Conservation (phyloP, 2,888 invertebrate genomes). For the Thumatha senex region DNA sequence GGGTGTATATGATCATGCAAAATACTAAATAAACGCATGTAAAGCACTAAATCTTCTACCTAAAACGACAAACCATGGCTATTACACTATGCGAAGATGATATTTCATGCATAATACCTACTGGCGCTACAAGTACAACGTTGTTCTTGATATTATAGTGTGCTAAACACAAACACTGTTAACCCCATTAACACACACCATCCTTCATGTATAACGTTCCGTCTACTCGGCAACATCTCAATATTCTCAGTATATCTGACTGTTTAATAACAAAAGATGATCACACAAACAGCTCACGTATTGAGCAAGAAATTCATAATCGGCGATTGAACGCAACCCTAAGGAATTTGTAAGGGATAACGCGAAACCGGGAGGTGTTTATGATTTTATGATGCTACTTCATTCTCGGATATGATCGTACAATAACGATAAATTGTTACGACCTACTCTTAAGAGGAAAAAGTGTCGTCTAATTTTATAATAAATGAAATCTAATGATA, state of each 20-base stretch:
- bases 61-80: background rate
- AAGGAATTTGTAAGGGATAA: conserved; percentile 63
- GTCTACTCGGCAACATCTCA: background rate
- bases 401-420: conserved; percentile 66
- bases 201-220: background rate
- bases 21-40: too few species aligned
- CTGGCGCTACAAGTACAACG: background rate
- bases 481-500: conserved; percentile 54
- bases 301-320: conserved; percentile 63
- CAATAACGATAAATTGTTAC: conserved; percentile 74
- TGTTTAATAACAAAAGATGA: conserved; percentile 39
- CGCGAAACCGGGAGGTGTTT: conserved; percentile 63
- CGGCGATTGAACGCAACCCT: conserved; percentile 50
- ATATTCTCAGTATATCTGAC: conserved; percentile 4
- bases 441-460: conserved; percentile 53
- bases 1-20: too few species aligned
- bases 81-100: too few species aligned
- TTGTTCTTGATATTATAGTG: background rate
- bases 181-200: background rate
- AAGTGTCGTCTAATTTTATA: conserved; percentile 52
- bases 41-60: background rate
- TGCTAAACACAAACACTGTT: background rate
- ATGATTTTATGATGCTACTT: conserved; percentile 71
- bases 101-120: too few species aligned
- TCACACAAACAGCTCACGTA: conserved; percentile 51